Conservation (phyloP, 1,140 invertebrate genomes). For the Venturia canescens region DNA sequence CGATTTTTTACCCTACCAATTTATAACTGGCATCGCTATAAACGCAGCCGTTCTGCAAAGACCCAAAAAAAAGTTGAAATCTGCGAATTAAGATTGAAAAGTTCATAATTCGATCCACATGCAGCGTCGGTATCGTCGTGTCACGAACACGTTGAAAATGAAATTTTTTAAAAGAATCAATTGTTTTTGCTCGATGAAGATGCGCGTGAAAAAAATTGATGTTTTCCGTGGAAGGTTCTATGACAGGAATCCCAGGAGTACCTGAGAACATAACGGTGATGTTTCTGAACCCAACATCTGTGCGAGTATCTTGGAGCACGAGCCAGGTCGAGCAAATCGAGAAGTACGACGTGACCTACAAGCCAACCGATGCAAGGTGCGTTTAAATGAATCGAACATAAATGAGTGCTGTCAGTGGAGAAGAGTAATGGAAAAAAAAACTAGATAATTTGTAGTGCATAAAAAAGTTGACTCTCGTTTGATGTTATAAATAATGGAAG, state of each 20-base stretch:
- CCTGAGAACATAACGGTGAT: constrained; percentile 92
- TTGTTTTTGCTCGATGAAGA: neutral
- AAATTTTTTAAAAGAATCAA: neutral
- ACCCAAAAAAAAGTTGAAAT: too few relatives aligned
- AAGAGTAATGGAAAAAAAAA: neutral
- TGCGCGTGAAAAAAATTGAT: constrained; percentile 20
- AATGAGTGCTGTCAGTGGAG: neutral
- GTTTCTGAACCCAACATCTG: constrained; percentile 88
- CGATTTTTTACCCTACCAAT: too few relatives aligned
- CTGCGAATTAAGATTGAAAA: too few relatives aligned
- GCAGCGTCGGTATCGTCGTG: too few relatives aligned
- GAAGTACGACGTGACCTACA: constrained; percentile 91
- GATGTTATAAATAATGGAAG: neutral
- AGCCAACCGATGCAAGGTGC: constrained; percentile 88
- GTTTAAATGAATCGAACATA: constrained; percentile 60
- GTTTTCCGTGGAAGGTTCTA: constrained; percentile 81
- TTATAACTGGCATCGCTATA: too few relatives aligned
- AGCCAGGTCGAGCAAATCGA: constrained; percentile 84
- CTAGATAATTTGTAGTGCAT: neutral
- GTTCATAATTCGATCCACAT: too few relatives aligned
- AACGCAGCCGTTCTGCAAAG: too few relatives aligned
- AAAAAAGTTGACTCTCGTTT: neutral
- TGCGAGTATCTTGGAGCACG: constrained; percentile 89
- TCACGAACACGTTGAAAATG: too few relatives aligned
- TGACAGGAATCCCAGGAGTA: constrained; percentile 83